Evolutionary conservation across 1,140 invertebrate species (phyloP).

Genomic region (Drosophila malerkotliana): DNA sequence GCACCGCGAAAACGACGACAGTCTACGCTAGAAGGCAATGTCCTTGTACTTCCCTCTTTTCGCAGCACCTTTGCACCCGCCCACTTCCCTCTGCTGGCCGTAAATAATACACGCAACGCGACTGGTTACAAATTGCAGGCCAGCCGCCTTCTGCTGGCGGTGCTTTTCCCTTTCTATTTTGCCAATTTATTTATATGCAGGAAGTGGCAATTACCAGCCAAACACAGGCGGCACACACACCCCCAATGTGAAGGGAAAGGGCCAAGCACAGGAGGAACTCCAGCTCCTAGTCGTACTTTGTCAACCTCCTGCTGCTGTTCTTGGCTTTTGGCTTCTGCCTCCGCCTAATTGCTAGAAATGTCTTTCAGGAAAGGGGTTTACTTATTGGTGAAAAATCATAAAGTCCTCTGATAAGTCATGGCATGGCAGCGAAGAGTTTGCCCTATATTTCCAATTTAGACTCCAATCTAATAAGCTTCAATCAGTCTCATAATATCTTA

Average conservation of each 20-base stretch:
- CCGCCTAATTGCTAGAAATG: conserved; percentile 55
- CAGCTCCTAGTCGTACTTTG: conserved; percentile 35
- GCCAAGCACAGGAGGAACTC: conserved; percentile 3
- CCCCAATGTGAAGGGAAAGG: conserved; percentile 3
- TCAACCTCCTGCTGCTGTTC: conserved; percentile 33
- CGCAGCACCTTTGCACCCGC: conserved; percentile 3
- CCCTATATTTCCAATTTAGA: too few relatives aligned
- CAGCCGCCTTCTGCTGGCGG: conserved; percentile 11
- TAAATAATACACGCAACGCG: conserved; percentile 79
- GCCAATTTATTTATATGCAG: conserved; percentile 66
- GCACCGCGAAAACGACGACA: conserved; percentile 50
- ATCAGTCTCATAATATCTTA: neutral
- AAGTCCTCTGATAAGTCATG: too few relatives aligned
- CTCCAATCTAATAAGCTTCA: neutral
- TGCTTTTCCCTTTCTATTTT: conserved; percentile 38
- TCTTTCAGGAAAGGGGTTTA: conserved; percentile 24
- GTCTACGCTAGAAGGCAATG: conserved; percentile 53
- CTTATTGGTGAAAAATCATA: conserved; percentile 16
- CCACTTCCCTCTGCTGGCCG: conserved; percentile 33
- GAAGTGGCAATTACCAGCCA: conserved; percentile 75
- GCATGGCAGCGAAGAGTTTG: too few relatives aligned
- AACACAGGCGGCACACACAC: conserved; percentile 50
- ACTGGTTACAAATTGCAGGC: conserved; percentile 75
- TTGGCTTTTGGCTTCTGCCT: conserved; percentile 25
- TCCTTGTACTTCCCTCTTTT: conserved; percentile 24